phyloP scores from a whole-genome alignment of 2,113 vertebrate genomes.

The Aspiorhynchus laticeps region DNA sequence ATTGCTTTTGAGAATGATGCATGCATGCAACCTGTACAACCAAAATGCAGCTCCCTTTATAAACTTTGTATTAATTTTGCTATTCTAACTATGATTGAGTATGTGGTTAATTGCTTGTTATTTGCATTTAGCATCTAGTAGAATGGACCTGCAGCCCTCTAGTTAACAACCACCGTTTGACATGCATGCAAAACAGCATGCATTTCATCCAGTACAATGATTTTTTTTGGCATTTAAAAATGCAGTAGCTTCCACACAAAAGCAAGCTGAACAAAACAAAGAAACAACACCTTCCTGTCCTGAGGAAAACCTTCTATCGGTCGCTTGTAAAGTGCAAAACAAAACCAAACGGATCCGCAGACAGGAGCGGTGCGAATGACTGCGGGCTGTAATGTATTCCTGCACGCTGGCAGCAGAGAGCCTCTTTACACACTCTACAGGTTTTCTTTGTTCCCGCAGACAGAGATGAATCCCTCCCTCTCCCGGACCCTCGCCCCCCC shows the following conservation, averaged over 20 bases:
- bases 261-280: not conserved
- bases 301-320: too few relatives aligned
- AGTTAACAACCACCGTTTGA: not conserved
- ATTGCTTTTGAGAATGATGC: not conserved
- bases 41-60: not conserved
- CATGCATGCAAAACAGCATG: not conserved
- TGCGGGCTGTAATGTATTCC: constrained; percentile 53
- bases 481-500: constrained; percentile 9
- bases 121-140: not conserved
- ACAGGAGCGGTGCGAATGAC: constrained; percentile 6
- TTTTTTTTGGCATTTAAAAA: not conserved
- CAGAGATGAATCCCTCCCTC: constrained; percentile 58
- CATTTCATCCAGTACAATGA: not conserved
- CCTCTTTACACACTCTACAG: constrained; percentile 54
- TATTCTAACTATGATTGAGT: not conserved
- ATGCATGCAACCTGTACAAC: not conserved
- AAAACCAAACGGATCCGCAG: not conserved
- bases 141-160: not conserved
- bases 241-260: not conserved
- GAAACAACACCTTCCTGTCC: constrained; percentile 2
- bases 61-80: not conserved
- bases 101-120: not conserved
- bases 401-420: constrained; percentile 29
- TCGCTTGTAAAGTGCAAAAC: not conserved
- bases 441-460: constrained; percentile 65